phyloP scores from a whole-genome alignment of 92 coral and sea anemone species.

The Parazoanthus atlanticus region DNA sequence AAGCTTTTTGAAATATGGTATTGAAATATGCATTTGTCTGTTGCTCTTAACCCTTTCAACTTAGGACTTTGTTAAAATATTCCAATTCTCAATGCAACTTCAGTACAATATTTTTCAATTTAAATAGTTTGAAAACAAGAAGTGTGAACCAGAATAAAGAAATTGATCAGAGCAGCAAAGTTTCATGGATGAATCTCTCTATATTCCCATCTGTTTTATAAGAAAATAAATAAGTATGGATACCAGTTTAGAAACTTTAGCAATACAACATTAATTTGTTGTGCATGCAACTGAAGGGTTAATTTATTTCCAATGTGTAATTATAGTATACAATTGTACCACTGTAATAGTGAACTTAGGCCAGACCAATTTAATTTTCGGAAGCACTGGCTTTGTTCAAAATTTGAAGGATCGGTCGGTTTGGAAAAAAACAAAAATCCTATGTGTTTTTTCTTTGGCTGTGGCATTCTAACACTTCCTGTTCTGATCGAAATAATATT shows the following conservation, averaged over 20 bases:
- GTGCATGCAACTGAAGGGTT: neutral
- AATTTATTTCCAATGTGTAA: neutral
- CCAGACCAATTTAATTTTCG: too few relatives aligned
- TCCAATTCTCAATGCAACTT: neutral
- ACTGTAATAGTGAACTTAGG: too few relatives aligned
- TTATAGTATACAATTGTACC: neutral
- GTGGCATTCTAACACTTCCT: too few relatives aligned
- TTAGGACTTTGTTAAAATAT: neutral
- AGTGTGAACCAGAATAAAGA: neutral
- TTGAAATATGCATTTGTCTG: neutral
- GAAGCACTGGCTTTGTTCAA: too few relatives aligned
- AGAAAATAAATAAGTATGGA: neutral
- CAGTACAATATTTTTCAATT: neutral
- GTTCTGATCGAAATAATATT: too few relatives aligned
- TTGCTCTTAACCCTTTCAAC: neutral
- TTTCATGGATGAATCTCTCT: neutral
- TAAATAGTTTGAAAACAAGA: neutral
- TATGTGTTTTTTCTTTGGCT: too few relatives aligned
- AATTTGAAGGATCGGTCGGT: too few relatives aligned
- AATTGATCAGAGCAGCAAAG: neutral
- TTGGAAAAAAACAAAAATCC: too few relatives aligned
- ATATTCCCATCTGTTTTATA: neutral
- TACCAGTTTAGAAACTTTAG: neutral
- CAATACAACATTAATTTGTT: neutral
- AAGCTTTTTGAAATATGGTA: neutral